Base-by-base conservation (phyloP, 2,113 vertebrate genomes). In the Aptenodytes patagonicus region DNA sequence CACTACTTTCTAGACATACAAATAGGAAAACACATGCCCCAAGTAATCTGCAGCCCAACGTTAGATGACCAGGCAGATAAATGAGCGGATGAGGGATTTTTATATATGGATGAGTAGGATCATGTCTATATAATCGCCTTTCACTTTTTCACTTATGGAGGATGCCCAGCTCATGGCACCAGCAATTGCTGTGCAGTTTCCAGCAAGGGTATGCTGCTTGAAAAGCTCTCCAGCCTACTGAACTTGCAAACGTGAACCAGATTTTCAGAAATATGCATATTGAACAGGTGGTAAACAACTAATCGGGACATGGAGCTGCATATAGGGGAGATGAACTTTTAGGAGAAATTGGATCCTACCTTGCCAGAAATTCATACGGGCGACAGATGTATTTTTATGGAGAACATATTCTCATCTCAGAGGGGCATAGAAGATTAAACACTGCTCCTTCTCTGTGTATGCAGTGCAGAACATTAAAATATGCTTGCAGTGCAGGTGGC, bases 271-370 rank as follows among this genome's bases (percentile, higher is more conserved):
- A n/a, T 19, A n/a, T 0, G 0, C 24, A 13, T 58, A 21, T 29
- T 87, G 68, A 88, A n/a, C 28, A n/a, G 61, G 17, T 26, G 44
- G 38, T 86, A 52, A 77, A 89, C 87, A 64, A 17, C 24, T 38
- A 19, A 77, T 77, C 11, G 2, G n/a, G 60, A 47, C 42, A 26
- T 0, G 0, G 42, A 90, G n/a, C n/a, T 12, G 4, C 60, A n/a
- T 14, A 9, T 2, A 69, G 36, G 18, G 54, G 26, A 94, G 61
- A 25, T 60, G 61, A 87, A 49, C 32, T 60, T 58, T 42, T 24
- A 57, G 34, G 44, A 31, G 75, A 88, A 68, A 60, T 34, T 65
- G 18, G 13, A 60, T 77, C 40, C 24, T 64, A 34, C 76, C 28
- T 72, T 91, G 47, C 9, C 40, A 72, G 52, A 87, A 87, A 64